Evolutionary conservation across 2,113 vertebrate genomes (phyloP), one percentile per base, ranked within the genome.

Genomic region (Epinephelus moara): DNA sequence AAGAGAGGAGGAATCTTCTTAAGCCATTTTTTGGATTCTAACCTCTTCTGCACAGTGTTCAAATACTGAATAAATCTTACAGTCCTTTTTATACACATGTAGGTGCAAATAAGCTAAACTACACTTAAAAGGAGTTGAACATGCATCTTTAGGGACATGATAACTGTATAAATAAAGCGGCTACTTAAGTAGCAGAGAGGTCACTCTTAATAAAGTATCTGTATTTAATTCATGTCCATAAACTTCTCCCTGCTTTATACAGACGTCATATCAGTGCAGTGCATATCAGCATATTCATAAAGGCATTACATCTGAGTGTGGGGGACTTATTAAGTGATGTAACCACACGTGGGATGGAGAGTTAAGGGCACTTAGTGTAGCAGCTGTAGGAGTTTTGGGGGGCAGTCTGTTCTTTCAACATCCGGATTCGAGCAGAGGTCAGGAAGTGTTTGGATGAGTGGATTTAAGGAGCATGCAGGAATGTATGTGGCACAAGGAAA

Each of bases 311-410:
- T 81, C 70, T 78, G 52, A 75, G 72, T 85, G 81, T 82, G 59
- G 74, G 66, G 47, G 30, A 62, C 19, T 27, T 8, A 30, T 45
- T 30, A 19, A 64, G 50, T 87, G 77, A 80, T 85, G 80, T 83
- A 85, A 88, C 62, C 49, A 67, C 60, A 75, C 64, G 83, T 84
- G 84, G 81, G 84, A 62, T 72, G 70, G 37, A 18, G 49, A 53
- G 82, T 75, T 68, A 12, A 57, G 70, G 81, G 73, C 50, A 45
- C 64, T 85, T 70, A 80, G 21, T 75, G 66, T 53, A 23, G 53
- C 72, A 57, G 68, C 81, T 74, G 81, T 73, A 53, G 57, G 74
- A 69, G 47, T 56, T 81, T 75, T 57, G 63, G 49, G 70, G 63
- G 57, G 63, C 14, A 70, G 50, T 49, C 40, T 17, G 84, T 63